These are phyloP conservation scores for Thyatira batis DNA, from an alignment of 2,888 invertebrate genomes.

Conservation along the genomic window DNA sequence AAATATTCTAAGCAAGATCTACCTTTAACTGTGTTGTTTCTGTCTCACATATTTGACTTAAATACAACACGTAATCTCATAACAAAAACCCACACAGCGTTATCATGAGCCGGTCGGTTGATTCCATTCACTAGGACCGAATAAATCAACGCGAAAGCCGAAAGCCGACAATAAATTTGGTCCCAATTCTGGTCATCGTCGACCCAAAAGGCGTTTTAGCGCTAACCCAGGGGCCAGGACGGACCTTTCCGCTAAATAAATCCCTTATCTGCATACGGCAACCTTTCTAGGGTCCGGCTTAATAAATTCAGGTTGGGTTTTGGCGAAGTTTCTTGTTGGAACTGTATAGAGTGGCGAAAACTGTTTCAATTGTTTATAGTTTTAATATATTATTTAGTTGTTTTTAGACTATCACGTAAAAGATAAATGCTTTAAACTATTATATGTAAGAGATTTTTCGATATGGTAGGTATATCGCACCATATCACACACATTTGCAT, in stretches of 20 bases:
- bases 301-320: conserved; percentile 82
- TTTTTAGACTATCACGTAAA: too few species aligned
- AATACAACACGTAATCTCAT: conserved; percentile 31
- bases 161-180: conserved; percentile 79
- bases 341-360: conserved; percentile 51
- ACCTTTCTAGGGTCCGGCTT: conserved; percentile 82
- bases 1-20: too few species aligned
- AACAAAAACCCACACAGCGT: conserved; percentile 37
- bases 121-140: conserved; percentile 65
- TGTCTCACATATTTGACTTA: not conserved
- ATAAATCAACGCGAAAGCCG: conserved; percentile 77
- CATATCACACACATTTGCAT: too few species aligned
- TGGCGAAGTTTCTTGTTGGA: conserved; percentile 65
- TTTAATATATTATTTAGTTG: not conserved
- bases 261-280: conserved; percentile 83
- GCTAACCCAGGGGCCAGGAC: conserved; percentile 77
- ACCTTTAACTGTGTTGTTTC: too few species aligned
- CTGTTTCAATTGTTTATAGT: not conserved
- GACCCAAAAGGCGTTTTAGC: conserved; percentile 75
- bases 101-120: conserved; percentile 62
- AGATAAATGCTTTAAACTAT: too few species aligned
- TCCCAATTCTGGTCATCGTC: conserved; percentile 79
- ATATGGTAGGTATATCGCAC: too few species aligned
- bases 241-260: conserved; percentile 83
- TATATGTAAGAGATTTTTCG: too few species aligned